A percentile compares a stretch with the other conserved stretches of the same genome.
These are phyloP conservation scores for Epinotia bilunana DNA, from an alignment of 2,888 invertebrate species.

Conservation along the genomic window DNA sequence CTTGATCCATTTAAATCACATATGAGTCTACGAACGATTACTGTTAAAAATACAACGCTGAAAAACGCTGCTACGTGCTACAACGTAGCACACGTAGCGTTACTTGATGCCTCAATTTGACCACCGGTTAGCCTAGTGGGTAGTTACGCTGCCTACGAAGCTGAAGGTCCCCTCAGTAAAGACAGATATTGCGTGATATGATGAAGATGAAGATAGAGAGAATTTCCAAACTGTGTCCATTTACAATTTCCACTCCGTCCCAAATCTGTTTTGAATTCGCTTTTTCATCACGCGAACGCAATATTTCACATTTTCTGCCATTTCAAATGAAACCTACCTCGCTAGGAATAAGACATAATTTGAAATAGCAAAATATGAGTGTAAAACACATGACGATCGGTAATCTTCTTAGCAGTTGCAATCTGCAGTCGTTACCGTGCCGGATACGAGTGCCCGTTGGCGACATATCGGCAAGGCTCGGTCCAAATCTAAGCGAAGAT, in stretches of 20 bases:
- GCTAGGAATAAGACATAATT: background rate
- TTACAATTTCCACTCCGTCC: background rate
- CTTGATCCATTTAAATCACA: no score
- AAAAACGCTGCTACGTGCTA: no score
- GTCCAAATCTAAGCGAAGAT: slow-evolving; percentile 8
- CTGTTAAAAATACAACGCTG: no score
- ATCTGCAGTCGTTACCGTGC: slow-evolving; percentile 15
- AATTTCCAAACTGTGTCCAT: background rate
- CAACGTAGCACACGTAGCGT: no score
- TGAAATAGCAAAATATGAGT: background rate
- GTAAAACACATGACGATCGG: background rate
- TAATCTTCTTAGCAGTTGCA: slow-evolving; percentile 17
- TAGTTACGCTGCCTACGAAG: no score
- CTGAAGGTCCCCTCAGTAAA: no score
- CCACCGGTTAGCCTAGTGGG: no score
- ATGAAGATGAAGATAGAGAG: no score
- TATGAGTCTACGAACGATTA: no score
- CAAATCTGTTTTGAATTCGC: background rate
- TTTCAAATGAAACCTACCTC: background rate
- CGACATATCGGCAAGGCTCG: slow-evolving; percentile 15
- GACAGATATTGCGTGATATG: no score
- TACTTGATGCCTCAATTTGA: no score
- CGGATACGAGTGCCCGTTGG: slow-evolving; percentile 22
- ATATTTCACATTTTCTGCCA: background rate
- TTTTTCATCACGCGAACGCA: background rate